These are phyloP conservation scores for Takifugu ocellatus DNA, from an alignment of 2,797 vertebrate species.

Conservation along the genomic window DNA sequence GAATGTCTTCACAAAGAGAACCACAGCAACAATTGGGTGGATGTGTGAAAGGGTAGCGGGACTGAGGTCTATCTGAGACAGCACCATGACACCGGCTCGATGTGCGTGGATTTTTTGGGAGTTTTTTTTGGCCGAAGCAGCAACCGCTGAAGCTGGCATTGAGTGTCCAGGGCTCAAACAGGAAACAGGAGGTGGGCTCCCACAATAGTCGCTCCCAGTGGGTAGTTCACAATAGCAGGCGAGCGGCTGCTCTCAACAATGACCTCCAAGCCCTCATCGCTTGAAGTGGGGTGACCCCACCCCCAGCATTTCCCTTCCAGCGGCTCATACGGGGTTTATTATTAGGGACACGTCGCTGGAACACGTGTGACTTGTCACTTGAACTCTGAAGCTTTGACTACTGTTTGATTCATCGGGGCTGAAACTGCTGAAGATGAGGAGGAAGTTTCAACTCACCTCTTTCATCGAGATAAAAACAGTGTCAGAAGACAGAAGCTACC, in stretches of 20 bases:
- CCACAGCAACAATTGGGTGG: too few relatives aligned
- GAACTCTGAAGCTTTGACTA: not conserved
- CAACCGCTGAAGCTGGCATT: slow-evolving; percentile 49
- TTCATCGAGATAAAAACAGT: too few relatives aligned
- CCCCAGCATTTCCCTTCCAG: slow-evolving; percentile 64
- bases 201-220: slow-evolving; percentile 69
- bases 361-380: slow-evolving; percentile 16
- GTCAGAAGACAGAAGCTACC: too few relatives aligned
- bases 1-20: too few relatives aligned
- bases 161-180: slow-evolving; percentile 57
- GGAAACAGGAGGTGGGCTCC: slow-evolving; percentile 69
- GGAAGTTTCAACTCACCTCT: too few relatives aligned
- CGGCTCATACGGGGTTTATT: slow-evolving; percentile 48
- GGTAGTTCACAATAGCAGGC: slow-evolving; percentile 67
- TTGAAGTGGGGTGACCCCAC: slow-evolving; percentile 53
- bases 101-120: too few relatives aligned
- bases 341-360: slow-evolving; percentile 35
- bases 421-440: too few relatives aligned
- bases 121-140: slow-evolving; percentile 49
- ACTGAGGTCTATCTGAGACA: too few relatives aligned
- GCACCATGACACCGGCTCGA: too few relatives aligned
- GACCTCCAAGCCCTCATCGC: slow-evolving; percentile 57
- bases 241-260: slow-evolving; percentile 66
- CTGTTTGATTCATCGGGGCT: not conserved
- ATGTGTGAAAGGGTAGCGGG: too few relatives aligned